A percentile compares a stretch with the other conserved stretches of the same genome.
Conservation (phyloP, 1,140 invertebrate species). For the Drosophila insularis region DNA sequence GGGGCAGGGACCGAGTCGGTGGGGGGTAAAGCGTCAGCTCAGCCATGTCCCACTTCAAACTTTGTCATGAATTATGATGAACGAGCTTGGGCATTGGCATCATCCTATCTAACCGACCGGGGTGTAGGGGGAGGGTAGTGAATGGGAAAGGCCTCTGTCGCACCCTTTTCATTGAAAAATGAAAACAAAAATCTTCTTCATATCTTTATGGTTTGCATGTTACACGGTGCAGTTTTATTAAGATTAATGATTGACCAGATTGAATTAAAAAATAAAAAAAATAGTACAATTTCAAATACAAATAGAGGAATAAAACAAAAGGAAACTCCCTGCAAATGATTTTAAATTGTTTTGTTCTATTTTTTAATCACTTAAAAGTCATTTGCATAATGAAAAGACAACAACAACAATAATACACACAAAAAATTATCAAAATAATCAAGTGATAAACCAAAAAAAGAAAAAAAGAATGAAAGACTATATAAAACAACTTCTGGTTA, state of each 20-base stretch:
- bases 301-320: slow-evolving; percentile 36
- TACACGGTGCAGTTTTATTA: slow-evolving; percentile 59
- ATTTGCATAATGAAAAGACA: slow-evolving; percentile 72
- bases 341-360: background rate
- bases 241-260: slow-evolving; percentile 74
- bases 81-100: slow-evolving; percentile 48
- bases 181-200: slow-evolving; percentile 12
- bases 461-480: slow-evolving; percentile 28
- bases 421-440: slow-evolving; percentile 20
- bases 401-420: slow-evolving; percentile 18
- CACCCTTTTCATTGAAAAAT: slow-evolving; percentile 71
- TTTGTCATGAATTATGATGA: slow-evolving; percentile 81
- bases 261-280: slow-evolving; percentile 41
- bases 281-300: slow-evolving; percentile 37
- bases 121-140: too few relatives aligned
- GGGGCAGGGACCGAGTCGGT: too few relatives aligned
- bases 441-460: slow-evolving; percentile 26
- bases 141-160: slow-evolving; percentile 27
- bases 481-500: slow-evolving; percentile 9
- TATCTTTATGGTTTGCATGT: slow-evolving; percentile 1
- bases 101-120: background rate
- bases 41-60: slow-evolving; percentile 74
- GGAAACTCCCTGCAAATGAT: background rate
- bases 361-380: slow-evolving; percentile 63
- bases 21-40: slow-evolving; percentile 21